Evolutionary conservation across 2,888 invertebrate genomes (phyloP), one percentile per base, ranked within the genome.

Genomic region (Cremastobaeus sp.): DNA sequence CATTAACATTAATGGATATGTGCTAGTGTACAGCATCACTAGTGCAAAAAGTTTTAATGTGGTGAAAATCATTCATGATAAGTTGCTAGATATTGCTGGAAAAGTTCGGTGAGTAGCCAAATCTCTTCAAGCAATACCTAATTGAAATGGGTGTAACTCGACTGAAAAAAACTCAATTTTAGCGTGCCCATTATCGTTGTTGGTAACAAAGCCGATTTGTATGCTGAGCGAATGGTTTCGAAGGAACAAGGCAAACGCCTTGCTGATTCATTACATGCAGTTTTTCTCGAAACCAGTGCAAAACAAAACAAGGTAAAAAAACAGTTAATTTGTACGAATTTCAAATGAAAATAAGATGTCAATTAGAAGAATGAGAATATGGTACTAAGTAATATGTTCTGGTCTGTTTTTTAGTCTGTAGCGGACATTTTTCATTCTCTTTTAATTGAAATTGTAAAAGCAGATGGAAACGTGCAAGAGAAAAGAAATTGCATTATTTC

Each of bases 141-240:
- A n/a, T n/a, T n/a, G n/a, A n/a, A n/a, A n/a, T n/a, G n/a, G n/a
- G n/a, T n/a, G n/a, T n/a, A n/a, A n/a, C n/a, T n/a, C n/a, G n/a
- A n/a, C n/a, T n/a, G n/a, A n/a, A n/a, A n/a, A n/a, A n/a, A n/a
- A n/a, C n/a, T n/a, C n/a, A n/a, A n/a, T 91, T 91, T 66, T 88
- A 98, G 97, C 89, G 95, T 98, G 80, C 98, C 98, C 78, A 94
- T 98, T 83, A 96, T 98, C 17, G 90, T 99, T 88, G 98, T 99
- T 80, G 98, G 98, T 43, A 99, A 99, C 89, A 99, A 99, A 91
- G 96, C 94, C 77, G 98, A 98, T 91, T 92, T 98, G 80, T 95
- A 96, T 83, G 93, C 95, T 89, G 98, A 98, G 88, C 91, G 98
- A 81, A 95, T 94, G 89, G 94, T 98, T 68, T 92, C 94, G 77